phyloP scores from a whole-genome alignment of 1,140 invertebrate species.

The Portunus trituberculatus region DNA sequence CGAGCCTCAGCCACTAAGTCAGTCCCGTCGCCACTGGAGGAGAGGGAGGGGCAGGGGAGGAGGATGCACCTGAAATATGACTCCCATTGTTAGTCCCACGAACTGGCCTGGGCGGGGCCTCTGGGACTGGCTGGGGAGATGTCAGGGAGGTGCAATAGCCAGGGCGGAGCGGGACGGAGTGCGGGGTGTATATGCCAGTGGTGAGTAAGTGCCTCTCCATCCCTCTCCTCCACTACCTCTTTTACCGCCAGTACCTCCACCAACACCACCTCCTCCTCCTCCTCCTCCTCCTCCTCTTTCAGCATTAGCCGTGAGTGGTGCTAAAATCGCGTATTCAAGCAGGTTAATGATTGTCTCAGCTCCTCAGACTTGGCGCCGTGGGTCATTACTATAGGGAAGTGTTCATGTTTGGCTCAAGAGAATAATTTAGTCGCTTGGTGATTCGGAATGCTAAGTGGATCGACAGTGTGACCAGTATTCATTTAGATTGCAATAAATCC shows the following conservation, averaged over 20 bases:
- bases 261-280: background rate
- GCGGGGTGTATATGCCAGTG: background rate
- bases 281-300: background rate
- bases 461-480: background rate
- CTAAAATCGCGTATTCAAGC: background rate
- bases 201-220: background rate
- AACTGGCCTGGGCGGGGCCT: background rate
- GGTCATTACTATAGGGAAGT: background rate
- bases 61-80: slow-evolving; percentile 22
- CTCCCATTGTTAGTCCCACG: background rate
- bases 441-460: background rate
- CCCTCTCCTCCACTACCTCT: background rate
- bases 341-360: background rate
- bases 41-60: background rate
- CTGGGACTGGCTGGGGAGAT: background rate
- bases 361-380: background rate
- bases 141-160: background rate
- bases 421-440: background rate
- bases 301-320: background rate
- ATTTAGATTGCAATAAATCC: background rate
- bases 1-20: background rate
- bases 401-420: background rate
- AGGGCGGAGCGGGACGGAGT: background rate
- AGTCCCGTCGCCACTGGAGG: background rate
- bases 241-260: background rate